Evolutionary conservation across 2,888 invertebrate species (phyloP).

Genomic region (Drosophila atroscutellata): DNA sequence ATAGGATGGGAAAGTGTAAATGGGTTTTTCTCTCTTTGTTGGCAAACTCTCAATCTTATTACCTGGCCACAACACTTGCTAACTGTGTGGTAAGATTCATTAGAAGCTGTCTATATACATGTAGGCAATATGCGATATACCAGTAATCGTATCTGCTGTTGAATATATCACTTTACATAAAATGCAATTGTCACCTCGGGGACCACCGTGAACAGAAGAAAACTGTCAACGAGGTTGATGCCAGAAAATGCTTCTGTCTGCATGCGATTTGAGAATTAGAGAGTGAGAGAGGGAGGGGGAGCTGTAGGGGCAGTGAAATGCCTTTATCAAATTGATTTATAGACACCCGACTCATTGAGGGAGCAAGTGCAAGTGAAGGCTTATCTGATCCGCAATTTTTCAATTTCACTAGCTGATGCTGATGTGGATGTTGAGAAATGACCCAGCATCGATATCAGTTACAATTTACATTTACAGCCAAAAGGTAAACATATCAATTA

Average conservation of each 20-base stretch:
- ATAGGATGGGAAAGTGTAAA: constrained; percentile 41
- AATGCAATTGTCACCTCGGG: constrained; percentile 73
- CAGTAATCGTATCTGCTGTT: constrained; percentile 49
- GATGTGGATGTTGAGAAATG: constrained; percentile 76
- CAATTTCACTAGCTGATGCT: constrained; percentile 74
- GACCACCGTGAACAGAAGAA: constrained; percentile 39
- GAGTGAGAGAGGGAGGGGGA: neutral
- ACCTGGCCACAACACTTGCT: constrained; percentile 27
- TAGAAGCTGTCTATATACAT: constrained; percentile 25
- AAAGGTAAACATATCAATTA: constrained; percentile 78
- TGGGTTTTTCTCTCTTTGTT: constrained; percentile 9
- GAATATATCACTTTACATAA: constrained; percentile 72
- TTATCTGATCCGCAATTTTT: constrained; percentile 78
- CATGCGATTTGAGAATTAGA: constrained; percentile 12
- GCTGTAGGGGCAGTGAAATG: neutral
- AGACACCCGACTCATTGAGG: constrained; percentile 12
- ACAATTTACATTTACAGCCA: constrained; percentile 71
- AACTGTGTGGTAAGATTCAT: constrained; percentile 59
- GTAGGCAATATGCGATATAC: neutral
- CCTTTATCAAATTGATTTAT: constrained; percentile 33
- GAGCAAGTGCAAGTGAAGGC: constrained; percentile 24
- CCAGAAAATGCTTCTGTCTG: constrained; percentile 16
- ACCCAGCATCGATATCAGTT: constrained; percentile 66
- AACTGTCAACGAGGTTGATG: constrained; percentile 60
- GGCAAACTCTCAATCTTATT: constrained; percentile 18